These are phyloP conservation scores for Poecilia picta DNA, from an alignment of 2,797 vertebrate genomes.

Conservation along the genomic window DNA sequence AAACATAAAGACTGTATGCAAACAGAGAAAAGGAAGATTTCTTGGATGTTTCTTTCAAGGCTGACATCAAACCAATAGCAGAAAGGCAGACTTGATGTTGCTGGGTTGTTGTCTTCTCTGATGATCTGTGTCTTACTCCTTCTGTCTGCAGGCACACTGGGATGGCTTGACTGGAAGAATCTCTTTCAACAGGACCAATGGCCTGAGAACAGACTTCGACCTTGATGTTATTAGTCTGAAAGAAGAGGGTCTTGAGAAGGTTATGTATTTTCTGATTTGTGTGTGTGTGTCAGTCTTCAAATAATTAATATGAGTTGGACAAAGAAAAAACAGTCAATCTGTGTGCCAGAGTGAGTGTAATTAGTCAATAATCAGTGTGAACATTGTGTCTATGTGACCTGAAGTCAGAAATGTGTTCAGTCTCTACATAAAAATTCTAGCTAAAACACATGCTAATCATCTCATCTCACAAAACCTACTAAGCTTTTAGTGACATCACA, in stretches of 20 bases:
- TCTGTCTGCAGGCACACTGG: conserved; percentile 90
- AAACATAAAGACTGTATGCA: conserved; percentile 16
- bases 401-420: not conserved
- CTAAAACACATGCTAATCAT: not conserved
- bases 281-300: not conserved
- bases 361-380: not conserved
- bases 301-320: not conserved
- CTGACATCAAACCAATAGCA: conserved; percentile 9
- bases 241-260: conserved; percentile 98
- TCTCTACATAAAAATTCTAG: not conserved
- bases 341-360: not conserved
- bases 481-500: not conserved
- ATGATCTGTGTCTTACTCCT: conserved; percentile 8
- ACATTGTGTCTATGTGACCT: not conserved
- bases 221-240: conserved; percentile 98
- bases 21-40: conserved; percentile 18
- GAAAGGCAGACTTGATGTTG: not conserved
- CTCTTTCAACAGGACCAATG: conserved; percentile 97
- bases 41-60: conserved; percentile 12
- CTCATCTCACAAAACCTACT: not conserved
- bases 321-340: not conserved
- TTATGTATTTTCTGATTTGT: conserved; percentile 48
- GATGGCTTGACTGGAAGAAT: conserved; percentile 97
- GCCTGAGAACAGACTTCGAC: conserved; percentile 98
- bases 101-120: conserved; percentile 7